phyloP scores from a whole-genome alignment of 2,113 vertebrate species.

The Pandion haliaetus region DNA sequence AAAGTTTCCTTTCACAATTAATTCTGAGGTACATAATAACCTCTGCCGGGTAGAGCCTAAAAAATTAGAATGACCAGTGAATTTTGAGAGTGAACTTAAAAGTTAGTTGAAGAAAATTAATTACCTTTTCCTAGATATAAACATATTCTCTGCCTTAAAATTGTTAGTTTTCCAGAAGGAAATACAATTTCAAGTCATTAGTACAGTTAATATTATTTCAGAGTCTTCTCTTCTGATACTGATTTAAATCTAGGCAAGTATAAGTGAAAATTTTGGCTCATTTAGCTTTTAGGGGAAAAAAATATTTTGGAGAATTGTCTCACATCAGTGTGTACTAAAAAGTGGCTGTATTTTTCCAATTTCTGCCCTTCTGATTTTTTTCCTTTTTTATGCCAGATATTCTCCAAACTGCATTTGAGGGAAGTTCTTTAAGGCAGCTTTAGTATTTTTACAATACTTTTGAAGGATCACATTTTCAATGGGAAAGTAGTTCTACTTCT shows the following conservation, averaged over 20 bases:
- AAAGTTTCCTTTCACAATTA: not conserved
- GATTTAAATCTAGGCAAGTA: not conserved
- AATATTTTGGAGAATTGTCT: not conserved
- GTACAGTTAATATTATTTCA: not conserved
- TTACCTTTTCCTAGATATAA: not conserved
- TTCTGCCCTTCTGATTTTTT: not conserved
- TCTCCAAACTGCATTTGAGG: not conserved
- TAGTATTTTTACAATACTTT: not conserved
- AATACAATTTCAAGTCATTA: not conserved
- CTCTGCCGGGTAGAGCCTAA: not conserved
- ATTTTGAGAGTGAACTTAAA: not conserved
- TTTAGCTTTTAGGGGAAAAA: not conserved
- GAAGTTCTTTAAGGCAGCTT: not conserved
- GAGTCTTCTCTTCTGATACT: not conserved
- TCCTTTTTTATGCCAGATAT: not conserved
- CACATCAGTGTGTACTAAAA: not conserved
- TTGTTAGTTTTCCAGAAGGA: not conserved
- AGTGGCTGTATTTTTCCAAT: not conserved
- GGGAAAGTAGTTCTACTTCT: not conserved
- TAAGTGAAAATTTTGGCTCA: not conserved
- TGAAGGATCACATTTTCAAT: not conserved
- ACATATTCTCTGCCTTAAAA: not conserved
- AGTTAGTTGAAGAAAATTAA: not conserved
- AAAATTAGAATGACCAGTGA: not conserved
- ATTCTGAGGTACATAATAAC: not conserved